Percentiles rank a stretch among this genome's conserved stretches.
These are phyloP conservation scores for Taenioides sp. DNA, from an alignment of 2,797 vertebrate genomes.

Conservation along the genomic window DNA sequence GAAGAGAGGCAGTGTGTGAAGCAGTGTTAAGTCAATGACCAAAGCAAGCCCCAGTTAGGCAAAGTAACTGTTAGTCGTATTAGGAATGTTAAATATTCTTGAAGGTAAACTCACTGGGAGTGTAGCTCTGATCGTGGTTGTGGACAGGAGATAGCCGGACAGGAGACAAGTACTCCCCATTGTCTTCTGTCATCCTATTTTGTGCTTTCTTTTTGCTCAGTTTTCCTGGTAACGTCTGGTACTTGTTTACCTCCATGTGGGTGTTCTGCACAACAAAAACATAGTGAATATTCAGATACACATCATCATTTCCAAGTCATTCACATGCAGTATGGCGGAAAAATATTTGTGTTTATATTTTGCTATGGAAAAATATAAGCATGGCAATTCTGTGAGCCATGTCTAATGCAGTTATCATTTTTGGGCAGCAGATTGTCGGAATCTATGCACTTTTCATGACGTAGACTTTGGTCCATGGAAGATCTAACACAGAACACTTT, in stretches of 20 bases:
- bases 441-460: not conserved
- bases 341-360: not conserved
- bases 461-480: not conserved
- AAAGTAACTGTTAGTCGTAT: not conserved
- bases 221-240: constrained; percentile 92
- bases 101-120: constrained; percentile 80
- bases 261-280: constrained; percentile 72
- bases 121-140: constrained; percentile 64
- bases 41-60: not conserved
- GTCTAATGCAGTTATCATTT: not conserved
- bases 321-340: not conserved
- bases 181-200: constrained; percentile 78
- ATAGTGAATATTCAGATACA: not conserved
- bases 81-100: not conserved
- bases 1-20: constrained; percentile 18
- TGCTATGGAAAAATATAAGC: not conserved
- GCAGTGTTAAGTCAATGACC: constrained; percentile 24
- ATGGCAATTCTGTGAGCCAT: not conserved
- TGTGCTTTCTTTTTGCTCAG: constrained; percentile 69
- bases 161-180: constrained; percentile 54
- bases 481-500: not conserved
- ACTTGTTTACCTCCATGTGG: constrained; percentile 80
- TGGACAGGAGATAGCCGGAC: constrained; percentile 56
- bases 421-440: not conserved
- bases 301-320: not conserved